Evolutionary conservation across 1,140 invertebrate genomes (phyloP).

Genomic region (Potamilus streckersoni): DNA sequence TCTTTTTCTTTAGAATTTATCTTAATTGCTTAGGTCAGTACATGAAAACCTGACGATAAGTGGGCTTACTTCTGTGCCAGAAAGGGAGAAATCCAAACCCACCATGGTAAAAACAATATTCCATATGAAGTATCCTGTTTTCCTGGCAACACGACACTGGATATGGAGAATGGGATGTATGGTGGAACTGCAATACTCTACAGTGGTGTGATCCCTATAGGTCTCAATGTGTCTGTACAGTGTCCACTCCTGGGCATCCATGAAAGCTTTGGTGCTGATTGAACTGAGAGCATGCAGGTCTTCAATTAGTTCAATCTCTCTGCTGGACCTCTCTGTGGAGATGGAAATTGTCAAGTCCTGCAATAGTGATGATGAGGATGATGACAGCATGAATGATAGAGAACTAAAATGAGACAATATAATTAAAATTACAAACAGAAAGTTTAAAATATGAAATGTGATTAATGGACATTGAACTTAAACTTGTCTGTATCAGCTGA

Average conservation of each 20-base stretch:
- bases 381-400: too few relatives aligned
- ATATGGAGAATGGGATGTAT: slow-evolving; percentile 55
- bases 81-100: slow-evolving; percentile 12
- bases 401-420: too few relatives aligned
- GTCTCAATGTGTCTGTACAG: slow-evolving; percentile 59
- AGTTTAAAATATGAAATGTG: too few relatives aligned
- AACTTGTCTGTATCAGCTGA: too few relatives aligned
- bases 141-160: slow-evolving; percentile 48
- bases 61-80: not conserved
- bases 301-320: slow-evolving; percentile 50
- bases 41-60: too few relatives aligned
- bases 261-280: slow-evolving; percentile 41
- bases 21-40: too few relatives aligned
- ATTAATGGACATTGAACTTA: too few relatives aligned
- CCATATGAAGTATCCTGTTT: slow-evolving; percentile 58
- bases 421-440: too few relatives aligned
- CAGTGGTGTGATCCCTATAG: slow-evolving; percentile 37
- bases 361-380: slow-evolving; percentile 1
- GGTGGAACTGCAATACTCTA: slow-evolving; percentile 49
- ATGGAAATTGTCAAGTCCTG: slow-evolving; percentile 52
- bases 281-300: slow-evolving; percentile 47
- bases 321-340: slow-evolving; percentile 40
- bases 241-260: slow-evolving; percentile 53
- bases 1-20: too few relatives aligned
- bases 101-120: slow-evolving; percentile 60